Percentiles rank a stretch among this genome's conserved stretches.
Conservation (phyloP, 1,140 invertebrate genomes). For the Ips typographus region DNA sequence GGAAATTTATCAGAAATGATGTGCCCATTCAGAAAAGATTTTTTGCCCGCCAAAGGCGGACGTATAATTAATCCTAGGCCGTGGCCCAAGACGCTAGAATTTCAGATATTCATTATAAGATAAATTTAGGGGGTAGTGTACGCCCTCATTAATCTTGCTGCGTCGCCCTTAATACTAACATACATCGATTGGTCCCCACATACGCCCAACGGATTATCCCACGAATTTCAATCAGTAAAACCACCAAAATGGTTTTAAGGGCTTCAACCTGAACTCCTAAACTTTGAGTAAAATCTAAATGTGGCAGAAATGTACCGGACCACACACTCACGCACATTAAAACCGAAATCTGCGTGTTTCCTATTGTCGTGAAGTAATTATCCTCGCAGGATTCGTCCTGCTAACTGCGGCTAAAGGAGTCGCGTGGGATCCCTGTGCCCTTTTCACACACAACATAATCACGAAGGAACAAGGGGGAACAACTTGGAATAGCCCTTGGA, state of each 20-base stretch:
- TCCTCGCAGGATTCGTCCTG: constrained; percentile 19
- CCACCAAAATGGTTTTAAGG: no score
- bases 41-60: constrained; percentile 23
- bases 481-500: constrained; percentile 27
- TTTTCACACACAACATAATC: constrained; percentile 28
- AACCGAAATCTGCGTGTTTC: constrained; percentile 16
- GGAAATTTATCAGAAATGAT: constrained; percentile 31
- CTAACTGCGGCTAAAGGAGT: constrained; percentile 25
- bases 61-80: constrained; percentile 38
- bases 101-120: constrained; percentile 40
- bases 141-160: constrained; percentile 38
- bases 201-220: constrained; percentile 17
- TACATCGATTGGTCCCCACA: constrained; percentile 37
- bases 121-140: constrained; percentile 34
- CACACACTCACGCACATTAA: not conserved
- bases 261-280: no score
- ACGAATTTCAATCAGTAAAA: constrained; percentile 2
- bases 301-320: not conserved
- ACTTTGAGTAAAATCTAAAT: not conserved
- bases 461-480: constrained; percentile 21
- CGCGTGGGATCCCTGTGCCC: constrained; percentile 24
- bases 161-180: constrained; percentile 39
- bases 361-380: constrained; percentile 19
- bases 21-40: constrained; percentile 28
- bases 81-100: constrained; percentile 39